Evolutionary conservation across 2,888 invertebrate species (phyloP).

Genomic region (Eretmocerus hayati): DNA sequence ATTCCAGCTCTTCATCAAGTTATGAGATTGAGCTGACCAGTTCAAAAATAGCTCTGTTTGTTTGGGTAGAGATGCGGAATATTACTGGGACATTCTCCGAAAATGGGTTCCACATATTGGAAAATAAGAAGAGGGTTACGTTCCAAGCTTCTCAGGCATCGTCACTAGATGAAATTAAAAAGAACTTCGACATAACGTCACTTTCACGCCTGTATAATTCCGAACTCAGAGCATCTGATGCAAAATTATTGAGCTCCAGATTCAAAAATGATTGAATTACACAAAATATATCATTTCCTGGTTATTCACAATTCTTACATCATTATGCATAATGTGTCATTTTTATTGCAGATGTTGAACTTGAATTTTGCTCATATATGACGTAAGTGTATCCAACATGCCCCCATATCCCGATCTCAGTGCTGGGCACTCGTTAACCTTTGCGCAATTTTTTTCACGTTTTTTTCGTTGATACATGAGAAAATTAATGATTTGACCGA

Average conservation of each 20-base stretch:
- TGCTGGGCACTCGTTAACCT: too few species aligned
- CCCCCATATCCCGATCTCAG: too few species aligned
- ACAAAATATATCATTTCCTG: too few species aligned
- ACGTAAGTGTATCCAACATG: too few species aligned
- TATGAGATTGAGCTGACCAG: slow-evolving; percentile 45
- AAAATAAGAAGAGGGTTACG: slow-evolving; percentile 31
- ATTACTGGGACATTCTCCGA: slow-evolving; percentile 62
- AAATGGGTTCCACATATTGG: slow-evolving; percentile 62
- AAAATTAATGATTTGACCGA: too few species aligned
- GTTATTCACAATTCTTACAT: too few species aligned
- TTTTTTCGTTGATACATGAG: too few species aligned
- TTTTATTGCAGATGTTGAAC: too few species aligned
- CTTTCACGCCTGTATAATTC: slow-evolving; percentile 31
- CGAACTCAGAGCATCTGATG: slow-evolving; percentile 12
- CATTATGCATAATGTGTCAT: too few species aligned
- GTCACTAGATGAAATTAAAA: slow-evolving; percentile 21
- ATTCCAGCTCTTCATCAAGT: slow-evolving; percentile 27
- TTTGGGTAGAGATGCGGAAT: slow-evolving; percentile 59
- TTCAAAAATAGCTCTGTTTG: slow-evolving; percentile 58
- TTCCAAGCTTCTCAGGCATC: slow-evolving; percentile 31
- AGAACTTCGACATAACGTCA: slow-evolving; percentile 29
- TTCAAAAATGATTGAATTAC: too few species aligned
- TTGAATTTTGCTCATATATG: too few species aligned
- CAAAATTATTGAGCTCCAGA: slow-evolving; percentile 6
- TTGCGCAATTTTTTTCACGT: too few species aligned